Percentiles rank a stretch among this genome's conserved stretches.
Conservation (phyloP, 1,140 invertebrate species). For the Campoletis sonorensis region DNA sequence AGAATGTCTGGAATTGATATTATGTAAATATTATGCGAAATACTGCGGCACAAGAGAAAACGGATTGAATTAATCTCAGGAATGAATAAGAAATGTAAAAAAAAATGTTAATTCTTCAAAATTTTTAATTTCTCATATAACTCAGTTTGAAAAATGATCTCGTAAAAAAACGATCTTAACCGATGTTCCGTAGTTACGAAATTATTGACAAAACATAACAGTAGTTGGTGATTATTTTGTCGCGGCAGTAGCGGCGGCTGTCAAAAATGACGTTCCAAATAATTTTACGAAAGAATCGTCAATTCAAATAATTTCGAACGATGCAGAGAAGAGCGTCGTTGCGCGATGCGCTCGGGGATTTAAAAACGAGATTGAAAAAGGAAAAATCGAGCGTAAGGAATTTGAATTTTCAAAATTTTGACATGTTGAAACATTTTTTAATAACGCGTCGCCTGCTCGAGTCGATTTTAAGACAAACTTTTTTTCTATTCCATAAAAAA, state of each 20-base stretch:
- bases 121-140: not conserved
- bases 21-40: not conserved
- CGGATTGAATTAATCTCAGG: too few species aligned
- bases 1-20: not conserved
- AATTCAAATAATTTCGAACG: not conserved
- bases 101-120: too few species aligned
- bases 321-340: conserved; percentile 51
- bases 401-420: not conserved
- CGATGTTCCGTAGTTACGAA: conserved; percentile 4
- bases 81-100: too few species aligned
- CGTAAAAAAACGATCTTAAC: not conserved
- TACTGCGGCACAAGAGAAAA: not conserved
- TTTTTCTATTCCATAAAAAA: too few species aligned
- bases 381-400: not conserved
- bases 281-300: not conserved
- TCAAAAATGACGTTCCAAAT: not conserved
- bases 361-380: conserved; percentile 29
- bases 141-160: not conserved
- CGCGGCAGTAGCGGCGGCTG: not conserved
- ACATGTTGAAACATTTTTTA: not conserved
- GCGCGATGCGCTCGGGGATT: conserved; percentile 49
- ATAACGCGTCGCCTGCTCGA: not conserved
- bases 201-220: conserved; percentile 54
- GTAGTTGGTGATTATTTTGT: not conserved
- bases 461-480: too few species aligned